A percentile compares a stretch with the other conserved stretches of the same genome.
Conservation (phyloP, 2,888 invertebrate species). For the Spodoptera littoralis region DNA sequence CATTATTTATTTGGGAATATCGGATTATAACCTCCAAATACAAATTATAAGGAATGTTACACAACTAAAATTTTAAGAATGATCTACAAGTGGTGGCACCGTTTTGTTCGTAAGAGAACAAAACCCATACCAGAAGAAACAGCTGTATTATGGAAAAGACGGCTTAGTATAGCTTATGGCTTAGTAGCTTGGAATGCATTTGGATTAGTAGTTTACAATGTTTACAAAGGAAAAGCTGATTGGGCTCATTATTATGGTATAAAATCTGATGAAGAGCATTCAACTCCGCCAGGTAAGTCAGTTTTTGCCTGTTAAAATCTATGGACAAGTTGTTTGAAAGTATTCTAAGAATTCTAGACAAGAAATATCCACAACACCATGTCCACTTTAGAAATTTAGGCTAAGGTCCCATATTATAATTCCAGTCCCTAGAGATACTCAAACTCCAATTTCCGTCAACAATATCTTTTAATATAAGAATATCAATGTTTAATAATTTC, state of each 20-base stretch:
- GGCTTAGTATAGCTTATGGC: constrained; percentile 90
- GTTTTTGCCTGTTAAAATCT: no score
- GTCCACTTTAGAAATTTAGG: no score
- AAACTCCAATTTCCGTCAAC: no score
- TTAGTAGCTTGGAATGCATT: constrained; percentile 93
- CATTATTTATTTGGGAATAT: not conserved
- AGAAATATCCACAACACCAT: no score
- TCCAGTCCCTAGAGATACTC: no score
- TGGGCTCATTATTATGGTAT: constrained; percentile 91
- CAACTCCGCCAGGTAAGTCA: constrained; percentile 87
- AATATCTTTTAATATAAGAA: no score
- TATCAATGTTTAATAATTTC: constrained; percentile 59
- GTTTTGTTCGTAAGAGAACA: constrained; percentile 77
- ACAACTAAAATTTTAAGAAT: constrained; percentile 42
- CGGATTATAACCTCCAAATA: constrained; percentile 25
- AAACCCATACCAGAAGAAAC: constrained; percentile 80
- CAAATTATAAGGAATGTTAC: constrained; percentile 12
- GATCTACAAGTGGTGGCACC: constrained; percentile 83
- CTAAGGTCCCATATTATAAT: no score
- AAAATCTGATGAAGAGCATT: constrained; percentile 89
- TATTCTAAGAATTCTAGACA: no score
- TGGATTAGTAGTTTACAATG: constrained; percentile 89
- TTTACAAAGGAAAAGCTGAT: constrained; percentile 90
- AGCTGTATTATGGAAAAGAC: constrained; percentile 90
- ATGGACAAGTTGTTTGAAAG: no score